Evolutionary conservation across 2,797 vertebrate species (phyloP).

Genomic region (Eulemur rubriventer): DNA sequence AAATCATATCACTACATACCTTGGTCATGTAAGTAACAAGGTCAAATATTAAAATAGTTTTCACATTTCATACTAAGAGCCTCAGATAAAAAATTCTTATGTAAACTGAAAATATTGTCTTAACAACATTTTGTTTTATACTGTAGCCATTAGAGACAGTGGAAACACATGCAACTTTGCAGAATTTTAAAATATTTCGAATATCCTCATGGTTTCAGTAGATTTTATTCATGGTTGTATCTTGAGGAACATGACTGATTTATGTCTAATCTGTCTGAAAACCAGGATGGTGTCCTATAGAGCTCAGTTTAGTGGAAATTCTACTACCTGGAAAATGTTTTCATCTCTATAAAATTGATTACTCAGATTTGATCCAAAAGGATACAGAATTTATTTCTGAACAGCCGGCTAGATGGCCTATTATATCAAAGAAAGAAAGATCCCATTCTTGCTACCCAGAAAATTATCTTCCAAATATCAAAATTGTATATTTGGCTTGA

Average conservation of each 20-base stretch:
- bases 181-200: constrained; percentile 24
- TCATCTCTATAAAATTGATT: constrained; percentile 26
- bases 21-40: background rate
- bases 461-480: constrained; percentile 16
- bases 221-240: constrained; percentile 14
- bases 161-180: background rate
- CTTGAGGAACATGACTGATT: background rate
- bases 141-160: background rate
- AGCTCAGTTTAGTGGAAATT: constrained; percentile 19
- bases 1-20: background rate
- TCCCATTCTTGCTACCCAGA: background rate
- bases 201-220: background rate
- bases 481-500: background rate
- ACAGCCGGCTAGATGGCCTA: background rate
- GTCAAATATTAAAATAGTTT: constrained; percentile 33
- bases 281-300: background rate
- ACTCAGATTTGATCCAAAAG: constrained; percentile 1
- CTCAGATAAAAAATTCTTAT: background rate
- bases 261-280: constrained; percentile 43
- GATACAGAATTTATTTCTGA: constrained; percentile 9
- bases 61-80: background rate
- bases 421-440: background rate
- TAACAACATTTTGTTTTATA: background rate
- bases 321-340: background rate
- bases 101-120: background rate